A percentile compares a stretch with the other conserved stretches of the same genome.
Evolutionary conservation across 2,888 invertebrate species (phyloP).

Genomic region (Diachrysia chrysitis): DNA sequence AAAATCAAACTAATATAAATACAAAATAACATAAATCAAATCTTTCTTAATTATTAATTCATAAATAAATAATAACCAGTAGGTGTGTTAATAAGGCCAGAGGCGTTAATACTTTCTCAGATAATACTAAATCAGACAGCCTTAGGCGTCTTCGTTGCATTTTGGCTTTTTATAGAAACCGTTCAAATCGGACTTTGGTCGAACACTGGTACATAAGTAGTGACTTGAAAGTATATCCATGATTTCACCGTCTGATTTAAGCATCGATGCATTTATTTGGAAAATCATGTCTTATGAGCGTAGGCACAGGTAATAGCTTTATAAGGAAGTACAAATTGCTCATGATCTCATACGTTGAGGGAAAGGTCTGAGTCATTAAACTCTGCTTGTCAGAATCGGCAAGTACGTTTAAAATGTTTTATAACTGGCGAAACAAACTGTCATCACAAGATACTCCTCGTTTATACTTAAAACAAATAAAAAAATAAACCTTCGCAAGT

Average conservation of each 20-base stretch:
- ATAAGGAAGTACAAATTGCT: slow-evolving; percentile 34
- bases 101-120: no score
- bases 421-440: not conserved
- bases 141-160: not conserved
- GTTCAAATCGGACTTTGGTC: not conserved
- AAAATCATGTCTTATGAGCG: not conserved
- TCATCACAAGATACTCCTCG: slow-evolving; percentile 26
- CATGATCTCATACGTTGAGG: slow-evolving; percentile 39
- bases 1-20: no score
- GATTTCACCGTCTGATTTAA: not conserved
- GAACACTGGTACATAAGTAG: no score
- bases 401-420: not conserved
- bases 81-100: no score
- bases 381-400: slow-evolving; percentile 1
- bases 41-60: no score
- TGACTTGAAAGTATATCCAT: not conserved
- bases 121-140: not conserved
- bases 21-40: no score
- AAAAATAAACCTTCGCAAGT: slow-evolving; percentile 20
- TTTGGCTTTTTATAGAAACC: not conserved
- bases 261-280: slow-evolving; percentile 6
- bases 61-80: no score
- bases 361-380: slow-evolving; percentile 24
- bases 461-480: slow-evolving; percentile 22
- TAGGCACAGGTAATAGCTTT: slow-evolving; percentile 34